These are phyloP conservation scores for Pterostichus madidus DNA, from an alignment of 2,888 invertebrate species.

Conservation along the genomic window DNA sequence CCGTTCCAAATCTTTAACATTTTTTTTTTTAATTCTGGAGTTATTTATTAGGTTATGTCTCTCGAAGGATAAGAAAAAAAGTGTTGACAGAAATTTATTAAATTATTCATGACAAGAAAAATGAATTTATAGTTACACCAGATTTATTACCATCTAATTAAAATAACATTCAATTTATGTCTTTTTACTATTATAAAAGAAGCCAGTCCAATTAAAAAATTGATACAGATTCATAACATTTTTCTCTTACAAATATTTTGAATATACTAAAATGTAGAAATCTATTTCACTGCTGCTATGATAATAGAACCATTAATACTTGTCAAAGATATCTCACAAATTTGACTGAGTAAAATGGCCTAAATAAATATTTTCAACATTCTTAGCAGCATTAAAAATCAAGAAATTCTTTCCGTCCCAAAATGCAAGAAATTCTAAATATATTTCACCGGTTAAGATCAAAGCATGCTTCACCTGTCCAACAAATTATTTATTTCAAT, in stretches of 20 bases:
- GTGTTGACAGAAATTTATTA: conserved; percentile 50
- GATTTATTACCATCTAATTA: conserved; percentile 34
- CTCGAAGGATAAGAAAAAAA: conserved; percentile 31
- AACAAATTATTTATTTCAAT: conserved; percentile 33
- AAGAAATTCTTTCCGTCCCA: background rate
- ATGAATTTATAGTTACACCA: background rate
- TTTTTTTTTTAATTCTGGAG: background rate
- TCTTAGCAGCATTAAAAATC: background rate
- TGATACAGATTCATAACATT: conserved; percentile 13
- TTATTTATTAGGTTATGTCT: conserved; percentile 9
- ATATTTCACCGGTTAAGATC: conserved; percentile 39
- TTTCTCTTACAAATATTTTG: background rate
- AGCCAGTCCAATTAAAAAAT: conserved; percentile 19
- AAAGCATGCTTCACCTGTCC: conserved; percentile 14
- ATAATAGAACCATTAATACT: conserved; percentile 29
- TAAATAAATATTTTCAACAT: conserved; percentile 29
- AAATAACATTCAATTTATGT: conserved; percentile 1
- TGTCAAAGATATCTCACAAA: conserved; percentile 18
- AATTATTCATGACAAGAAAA: conserved; percentile 33
- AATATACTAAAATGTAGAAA: no score
- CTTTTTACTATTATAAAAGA: conserved; percentile 3
- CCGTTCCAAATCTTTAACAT: background rate
- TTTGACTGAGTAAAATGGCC: background rate
- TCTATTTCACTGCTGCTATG: background rate
- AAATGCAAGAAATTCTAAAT: conserved; percentile 20